Evolutionary conservation across 1,140 invertebrate species (phyloP).

Genomic region (Pogonognathellus flavescens): DNA sequence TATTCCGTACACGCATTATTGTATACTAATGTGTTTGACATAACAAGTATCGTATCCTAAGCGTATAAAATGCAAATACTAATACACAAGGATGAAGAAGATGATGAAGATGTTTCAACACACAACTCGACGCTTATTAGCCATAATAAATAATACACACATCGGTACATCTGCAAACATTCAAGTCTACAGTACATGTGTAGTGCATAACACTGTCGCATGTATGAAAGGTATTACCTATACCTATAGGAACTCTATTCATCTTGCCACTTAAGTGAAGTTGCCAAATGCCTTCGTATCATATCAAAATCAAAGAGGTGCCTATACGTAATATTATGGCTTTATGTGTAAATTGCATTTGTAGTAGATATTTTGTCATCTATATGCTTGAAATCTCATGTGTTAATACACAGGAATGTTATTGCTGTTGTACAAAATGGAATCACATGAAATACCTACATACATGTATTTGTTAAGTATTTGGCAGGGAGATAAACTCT

Average conservation of each 20-base stretch:
- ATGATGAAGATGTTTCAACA: conserved; percentile 42
- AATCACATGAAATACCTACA: no score
- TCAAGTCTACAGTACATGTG: not conserved
- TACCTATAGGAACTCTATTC: not conserved
- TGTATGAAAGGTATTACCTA: no score
- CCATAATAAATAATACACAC: conserved; percentile 33
- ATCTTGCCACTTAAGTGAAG: conserved; percentile 16
- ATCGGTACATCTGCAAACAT: not conserved
- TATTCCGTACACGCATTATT: no score
- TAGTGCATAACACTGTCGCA: not conserved
- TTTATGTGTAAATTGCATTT: no score
- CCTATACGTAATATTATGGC: not conserved
- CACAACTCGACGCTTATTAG: conserved; percentile 20
- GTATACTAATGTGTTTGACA: no score
- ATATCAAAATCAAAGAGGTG: conserved; percentile 4
- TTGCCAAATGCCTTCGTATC: not conserved
- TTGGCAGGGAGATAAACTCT: no score
- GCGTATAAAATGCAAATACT: not conserved
- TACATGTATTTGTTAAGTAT: no score
- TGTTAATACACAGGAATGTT: no score
- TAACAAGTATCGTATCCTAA: not conserved
- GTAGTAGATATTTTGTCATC: no score
- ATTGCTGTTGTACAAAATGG: no score
- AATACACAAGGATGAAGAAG: not conserved
- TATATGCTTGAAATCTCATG: no score